These are phyloP conservation scores for Dolichomitus sp. DNA, from an alignment of 2,888 invertebrate species.

Conservation along the genomic window DNA sequence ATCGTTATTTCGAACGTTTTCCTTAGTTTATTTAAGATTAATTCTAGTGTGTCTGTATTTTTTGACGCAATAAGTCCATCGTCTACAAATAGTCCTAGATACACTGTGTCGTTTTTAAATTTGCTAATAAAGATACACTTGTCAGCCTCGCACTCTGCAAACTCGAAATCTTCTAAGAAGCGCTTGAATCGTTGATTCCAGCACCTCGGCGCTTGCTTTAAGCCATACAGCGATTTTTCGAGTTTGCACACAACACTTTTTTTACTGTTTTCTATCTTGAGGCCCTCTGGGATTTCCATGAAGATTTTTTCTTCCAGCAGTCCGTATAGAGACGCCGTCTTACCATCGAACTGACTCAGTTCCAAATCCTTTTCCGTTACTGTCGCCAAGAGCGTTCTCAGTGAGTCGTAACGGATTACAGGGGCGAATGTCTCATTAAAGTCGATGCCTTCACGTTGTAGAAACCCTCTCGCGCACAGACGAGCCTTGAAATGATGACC, in stretches of 20 bases:
- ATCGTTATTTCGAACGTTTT: too few relatives aligned
- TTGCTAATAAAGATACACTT: too few relatives aligned
- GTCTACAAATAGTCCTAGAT: too few relatives aligned
- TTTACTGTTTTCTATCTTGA: neutral
- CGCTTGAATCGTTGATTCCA: neutral
- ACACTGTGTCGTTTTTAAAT: too few relatives aligned
- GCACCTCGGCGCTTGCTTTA: neutral
- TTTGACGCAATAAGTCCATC: too few relatives aligned
- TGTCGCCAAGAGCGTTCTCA: neutral
- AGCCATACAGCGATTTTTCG: neutral
- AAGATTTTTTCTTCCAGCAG: neutral
- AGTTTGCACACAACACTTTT: constrained; percentile 6
- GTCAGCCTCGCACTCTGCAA: too few relatives aligned
- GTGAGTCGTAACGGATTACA: neutral
- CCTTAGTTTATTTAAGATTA: too few relatives aligned
- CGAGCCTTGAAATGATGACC: neutral
- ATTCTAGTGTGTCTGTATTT: too few relatives aligned
- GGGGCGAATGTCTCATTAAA: neutral
- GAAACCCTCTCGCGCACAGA: neutral
- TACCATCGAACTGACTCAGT: neutral
- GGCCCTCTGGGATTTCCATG: neutral
- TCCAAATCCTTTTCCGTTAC: neutral
- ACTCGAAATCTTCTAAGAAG: neutral
- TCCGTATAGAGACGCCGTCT: neutral
- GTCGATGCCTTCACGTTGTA: neutral